A percentile compares a stretch with the other conserved stretches of the same genome.
phyloP scores from a whole-genome alignment of 92 coral and sea anemone genomes.

The Heliopora coerulea region DNA sequence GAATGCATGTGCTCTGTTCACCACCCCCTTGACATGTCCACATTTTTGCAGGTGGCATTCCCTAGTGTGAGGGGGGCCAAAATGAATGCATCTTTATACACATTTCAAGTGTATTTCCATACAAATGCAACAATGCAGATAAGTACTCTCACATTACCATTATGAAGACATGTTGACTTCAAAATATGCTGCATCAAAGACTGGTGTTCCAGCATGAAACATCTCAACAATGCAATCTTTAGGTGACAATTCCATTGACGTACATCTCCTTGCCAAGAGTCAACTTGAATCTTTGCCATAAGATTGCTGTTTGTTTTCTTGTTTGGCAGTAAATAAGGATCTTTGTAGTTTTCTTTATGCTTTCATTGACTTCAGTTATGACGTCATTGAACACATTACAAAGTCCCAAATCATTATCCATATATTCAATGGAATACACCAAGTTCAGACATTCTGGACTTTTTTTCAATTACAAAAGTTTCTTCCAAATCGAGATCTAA shows the following conservation, averaged over 20 bases:
- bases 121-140: conserved; percentile 10
- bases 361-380: background rate
- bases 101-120: background rate
- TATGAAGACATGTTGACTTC: background rate
- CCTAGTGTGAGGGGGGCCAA: background rate
- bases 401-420: background rate
- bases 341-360: background rate
- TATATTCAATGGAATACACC: background rate
- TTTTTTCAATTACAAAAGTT: background rate
- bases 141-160: background rate
- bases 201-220: conserved; percentile 33
- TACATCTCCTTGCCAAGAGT: background rate
- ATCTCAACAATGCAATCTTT: conserved; percentile 9
- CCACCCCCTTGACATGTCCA: too few relatives aligned
- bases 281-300: background rate
- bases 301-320: background rate
- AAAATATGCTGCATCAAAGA: background rate
- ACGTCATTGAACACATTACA: background rate
- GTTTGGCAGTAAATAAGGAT: background rate
- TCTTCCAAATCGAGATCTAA: background rate
- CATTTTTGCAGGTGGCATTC: too few relatives aligned
- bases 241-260: background rate
- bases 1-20: too few relatives aligned
- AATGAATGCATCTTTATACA: background rate
- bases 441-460: background rate